Base-by-base conservation (phyloP, 1,140 invertebrate genomes). In the Pollicipes pollicipes region DNA sequence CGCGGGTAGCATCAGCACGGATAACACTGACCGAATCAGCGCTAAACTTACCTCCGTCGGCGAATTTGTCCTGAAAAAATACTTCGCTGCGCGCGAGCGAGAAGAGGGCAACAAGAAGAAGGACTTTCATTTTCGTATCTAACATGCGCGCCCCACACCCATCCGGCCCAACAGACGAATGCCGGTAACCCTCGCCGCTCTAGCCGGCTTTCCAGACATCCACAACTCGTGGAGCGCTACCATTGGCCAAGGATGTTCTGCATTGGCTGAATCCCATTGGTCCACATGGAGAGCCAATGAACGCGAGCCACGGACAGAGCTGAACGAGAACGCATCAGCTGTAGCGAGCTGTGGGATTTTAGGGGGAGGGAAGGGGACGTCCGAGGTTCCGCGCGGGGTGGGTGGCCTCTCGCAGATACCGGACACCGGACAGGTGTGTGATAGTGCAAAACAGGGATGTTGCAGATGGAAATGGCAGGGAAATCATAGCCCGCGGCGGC, bases 161-260 rank as follows among this genome's bases (percentile, higher is more conserved):
- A 68, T 70, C 66, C 68, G 66, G 66, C 63, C 31, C 69, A 28
- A 58, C 68, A n/a, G 68, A 64, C 69, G 69, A 73, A 70, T 73
- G 70, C 68, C 69, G n/a, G 31, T 66, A 70, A 71, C 72, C 67
- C 68, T 73, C 72, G 68, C 32, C 70, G 32, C 17, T 10, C 45
- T 21, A 21, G 2, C 45, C 45, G 45, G 8, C 45, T 58, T 21
- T 24, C 24, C 45, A 58, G 13, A 3, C 45, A 63, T 70, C 70
- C 37, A 70, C 69, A 72, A 73, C 74, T 72, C 74, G 74, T 72
- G 75, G 75, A 70, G 71, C 72, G n/a, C 72, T 72, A 68, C 74
- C 72, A 76, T 76, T 76, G 75, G 75, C 70, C 73, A 66, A 31
- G n/a, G 68, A 66, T 30, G 70, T 68, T 31, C 72, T 69, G 70